A percentile compares a stretch with the other conserved stretches of the same genome.
Evolutionary conservation across 2,797 vertebrate genomes (phyloP).

Genomic region (Hemitrygon akajei): DNA sequence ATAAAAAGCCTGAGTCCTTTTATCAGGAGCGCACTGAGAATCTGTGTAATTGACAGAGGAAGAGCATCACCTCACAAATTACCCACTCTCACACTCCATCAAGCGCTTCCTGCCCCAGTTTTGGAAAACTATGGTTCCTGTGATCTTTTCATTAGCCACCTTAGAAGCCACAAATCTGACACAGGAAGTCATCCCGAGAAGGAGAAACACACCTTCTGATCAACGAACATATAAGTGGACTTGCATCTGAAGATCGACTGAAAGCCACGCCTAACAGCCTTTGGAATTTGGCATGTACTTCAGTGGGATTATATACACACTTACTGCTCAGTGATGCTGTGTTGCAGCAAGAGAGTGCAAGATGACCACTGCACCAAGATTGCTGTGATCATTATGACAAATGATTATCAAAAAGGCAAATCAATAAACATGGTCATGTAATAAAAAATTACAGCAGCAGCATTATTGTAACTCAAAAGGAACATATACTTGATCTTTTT

Average conservation of each 20-base stretch:
- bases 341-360: background rate
- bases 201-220: too few species aligned
- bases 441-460: background rate
- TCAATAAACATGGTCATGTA: background rate
- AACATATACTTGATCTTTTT: background rate
- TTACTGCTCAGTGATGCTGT: background rate
- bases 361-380: background rate
- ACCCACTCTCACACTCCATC: too few species aligned
- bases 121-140: too few species aligned
- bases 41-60: too few species aligned
- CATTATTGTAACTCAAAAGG: background rate
- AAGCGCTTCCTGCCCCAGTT: too few species aligned
- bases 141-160: too few species aligned
- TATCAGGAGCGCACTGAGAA: too few species aligned
- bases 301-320: background rate
- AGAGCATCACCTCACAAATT: too few species aligned
- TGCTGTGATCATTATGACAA: background rate
- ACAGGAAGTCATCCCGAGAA: too few species aligned
- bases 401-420: background rate
- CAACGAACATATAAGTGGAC: background rate
- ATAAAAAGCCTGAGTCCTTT: too few species aligned
- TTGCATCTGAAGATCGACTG: background rate
- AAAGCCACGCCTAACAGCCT: background rate
- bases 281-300: background rate
- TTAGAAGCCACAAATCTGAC: too few species aligned